These are phyloP conservation scores for Nemapogon koenigi DNA, from an alignment of 2,888 invertebrate species.

Conservation along the genomic window DNA sequence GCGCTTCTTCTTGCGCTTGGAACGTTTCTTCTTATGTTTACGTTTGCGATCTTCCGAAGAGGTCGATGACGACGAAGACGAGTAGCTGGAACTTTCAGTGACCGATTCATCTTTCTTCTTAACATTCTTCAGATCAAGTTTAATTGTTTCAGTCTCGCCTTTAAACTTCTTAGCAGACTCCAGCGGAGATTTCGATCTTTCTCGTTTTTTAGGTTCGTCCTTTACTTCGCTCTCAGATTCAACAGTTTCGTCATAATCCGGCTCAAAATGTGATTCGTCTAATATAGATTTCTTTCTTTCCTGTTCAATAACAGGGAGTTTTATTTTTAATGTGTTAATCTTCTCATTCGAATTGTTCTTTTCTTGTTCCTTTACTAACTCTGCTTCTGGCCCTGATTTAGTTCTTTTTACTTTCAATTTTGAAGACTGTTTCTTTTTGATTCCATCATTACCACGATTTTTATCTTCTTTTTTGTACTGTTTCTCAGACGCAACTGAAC, in stretches of 20 bases:
- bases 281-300: slow-evolving; percentile 71
- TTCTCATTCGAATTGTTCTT: slow-evolving; percentile 31
- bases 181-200: slow-evolving; percentile 38
- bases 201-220: slow-evolving; percentile 51
- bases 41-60: slow-evolving; percentile 63
- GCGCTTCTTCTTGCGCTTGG: slow-evolving; percentile 64
- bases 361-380: slow-evolving; percentile 17
- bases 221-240: slow-evolving; percentile 70
- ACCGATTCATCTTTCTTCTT: slow-evolving; percentile 55
- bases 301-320: slow-evolving; percentile 22
- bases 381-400: slow-evolving; percentile 19
- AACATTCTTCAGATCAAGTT: slow-evolving; percentile 52
- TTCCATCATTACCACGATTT: slow-evolving; percentile 26
- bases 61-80: slow-evolving; percentile 56
- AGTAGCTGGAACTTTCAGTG: slow-evolving; percentile 46
- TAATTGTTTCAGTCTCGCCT: slow-evolving; percentile 46
- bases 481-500: slow-evolving; percentile 28
- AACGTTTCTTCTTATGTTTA: slow-evolving; percentile 69
- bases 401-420: slow-evolving; percentile 24
- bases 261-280: slow-evolving; percentile 77
- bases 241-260: slow-evolving; percentile 72
- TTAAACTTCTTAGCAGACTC: slow-evolving; percentile 39
- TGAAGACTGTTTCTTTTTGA: slow-evolving; percentile 33
- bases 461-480: slow-evolving; percentile 27
- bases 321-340: slow-evolving; percentile 27